A percentile compares a stretch with the other conserved stretches of the same genome.
These are phyloP conservation scores for Bombus picipes DNA, from an alignment of 1,140 invertebrate species.

Conservation along the genomic window DNA sequence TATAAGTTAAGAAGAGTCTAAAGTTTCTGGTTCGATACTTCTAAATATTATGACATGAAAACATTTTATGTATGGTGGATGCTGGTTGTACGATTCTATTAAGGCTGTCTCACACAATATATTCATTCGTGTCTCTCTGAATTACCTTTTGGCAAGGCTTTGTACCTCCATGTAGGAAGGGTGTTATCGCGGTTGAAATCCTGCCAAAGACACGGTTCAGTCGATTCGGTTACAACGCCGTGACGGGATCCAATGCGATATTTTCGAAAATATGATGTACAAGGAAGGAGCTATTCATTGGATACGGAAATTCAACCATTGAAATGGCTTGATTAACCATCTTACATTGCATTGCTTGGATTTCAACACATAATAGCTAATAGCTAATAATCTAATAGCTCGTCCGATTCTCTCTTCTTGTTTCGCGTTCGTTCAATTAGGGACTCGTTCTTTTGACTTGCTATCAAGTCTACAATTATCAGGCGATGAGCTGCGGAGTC, in stretches of 20 bases:
- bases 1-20: background rate
- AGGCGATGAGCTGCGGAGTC: too few species aligned
- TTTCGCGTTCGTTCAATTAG: too few species aligned
- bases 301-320: constrained; percentile 61
- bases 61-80: background rate
- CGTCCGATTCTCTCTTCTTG: too few species aligned
- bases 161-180: constrained; percentile 26
- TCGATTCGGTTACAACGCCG: constrained; percentile 55
- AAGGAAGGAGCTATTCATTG: constrained; percentile 53
- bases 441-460: too few species aligned
- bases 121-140: constrained; percentile 36
- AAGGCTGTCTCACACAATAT: constrained; percentile 14
- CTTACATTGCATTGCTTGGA: background rate
- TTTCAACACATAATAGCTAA: too few species aligned
- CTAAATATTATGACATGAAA: background rate
- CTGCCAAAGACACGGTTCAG: constrained; percentile 65
- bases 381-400: too few species aligned
- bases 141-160: constrained; percentile 45
- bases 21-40: too few species aligned
- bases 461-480: too few species aligned
- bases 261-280: constrained; percentile 40
- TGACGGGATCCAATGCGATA: constrained; percentile 69
- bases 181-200: constrained; percentile 48
- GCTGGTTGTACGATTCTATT: background rate
- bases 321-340: constrained; percentile 23